Evolutionary conservation across 1,140 invertebrate species (phyloP), one percentile per base, ranked within the genome.

Genomic region (Trachymyrmex septentrionalis): DNA sequence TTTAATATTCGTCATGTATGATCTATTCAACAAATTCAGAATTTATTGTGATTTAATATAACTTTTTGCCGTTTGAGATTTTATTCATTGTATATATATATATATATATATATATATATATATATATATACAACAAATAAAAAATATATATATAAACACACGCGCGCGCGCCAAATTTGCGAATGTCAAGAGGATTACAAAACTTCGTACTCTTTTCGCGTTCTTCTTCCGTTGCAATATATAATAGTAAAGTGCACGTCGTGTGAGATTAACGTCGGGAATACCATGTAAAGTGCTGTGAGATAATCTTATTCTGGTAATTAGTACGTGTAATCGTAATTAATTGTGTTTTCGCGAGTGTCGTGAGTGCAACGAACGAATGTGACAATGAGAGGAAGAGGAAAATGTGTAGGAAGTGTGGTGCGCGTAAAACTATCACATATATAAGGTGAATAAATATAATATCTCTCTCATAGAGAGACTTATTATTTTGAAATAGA

Each of bases 321-420:
- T 67, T 67, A 67, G 34, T 66, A 66, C 27, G 24, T 67, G 64
- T 44, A 19, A n/a, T 67, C n/a, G 64, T 44, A 67, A 67, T 67
- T 67, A 67, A 14, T 44, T 5, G 34, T 67, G 21, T 67, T 67
- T 67, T 67, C 34, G 16, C 2, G 9, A 44, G 4, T 66, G 30
- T 66, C 27, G 27, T 34, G 3, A 66, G 27, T 66, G 30, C 19
- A 67, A 44, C 9, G 16, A 67, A 67, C 19, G 34, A 67, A 67
- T 67, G 6, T 44, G 4, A 67, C 63, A 66, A 66, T 66, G 34
- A 67, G 30, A 66, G 19, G 19, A 67, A 38, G n/a, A 67, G 19
- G 30, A 34, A 14, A 7, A 66, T 44, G 38, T 24, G 12, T 27
- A 16, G 21, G 3, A 24, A 4, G 0, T 61, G 59, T 21, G 7